Evolutionary conservation across 2,888 invertebrate species (phyloP).

Genomic region (Thalpophila matura): DNA sequence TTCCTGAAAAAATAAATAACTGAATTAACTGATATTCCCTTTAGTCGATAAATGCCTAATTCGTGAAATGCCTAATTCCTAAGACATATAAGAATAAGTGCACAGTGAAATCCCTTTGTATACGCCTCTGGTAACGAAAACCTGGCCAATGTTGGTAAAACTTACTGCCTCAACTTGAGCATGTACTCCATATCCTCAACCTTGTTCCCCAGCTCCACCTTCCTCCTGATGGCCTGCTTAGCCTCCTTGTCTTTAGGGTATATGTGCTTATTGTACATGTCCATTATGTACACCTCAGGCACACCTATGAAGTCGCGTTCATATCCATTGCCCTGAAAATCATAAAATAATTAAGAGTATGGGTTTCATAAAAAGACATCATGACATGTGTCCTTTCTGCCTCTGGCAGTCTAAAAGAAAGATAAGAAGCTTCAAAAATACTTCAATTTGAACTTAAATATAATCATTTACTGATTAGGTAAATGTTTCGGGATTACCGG

Average conservation of each 20-base stretch:
- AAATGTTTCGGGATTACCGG: no score
- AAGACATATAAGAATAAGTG: no score
- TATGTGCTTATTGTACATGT: conserved; percentile 95
- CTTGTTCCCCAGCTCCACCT: conserved; percentile 91
- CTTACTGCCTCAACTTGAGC: conserved; percentile 92
- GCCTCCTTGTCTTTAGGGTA: conserved; percentile 95
- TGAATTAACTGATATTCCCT: no score
- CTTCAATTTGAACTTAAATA: no score
- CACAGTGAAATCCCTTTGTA: no score
- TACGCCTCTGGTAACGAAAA: not conserved
- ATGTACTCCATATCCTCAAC: conserved; percentile 94
- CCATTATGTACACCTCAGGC: conserved; percentile 95
- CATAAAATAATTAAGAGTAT: no score
- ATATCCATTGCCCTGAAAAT: conserved; percentile 95
- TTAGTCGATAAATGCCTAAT: no score
- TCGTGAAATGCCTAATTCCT: no score
- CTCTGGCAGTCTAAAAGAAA: no score
- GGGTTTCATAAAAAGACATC: not conserved
- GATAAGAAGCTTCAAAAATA: no score
- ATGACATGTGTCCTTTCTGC: no score
- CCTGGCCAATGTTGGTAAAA: conserved; percentile 33
- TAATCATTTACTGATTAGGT: no score
- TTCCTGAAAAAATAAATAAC: conserved; percentile 87
- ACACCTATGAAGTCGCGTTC: conserved; percentile 94
- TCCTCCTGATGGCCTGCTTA: conserved; percentile 93